Evolutionary conservation across 2,797 vertebrate genomes (phyloP), one percentile per base, ranked within the genome.

Genomic region (Pitangus sulphuratus): DNA sequence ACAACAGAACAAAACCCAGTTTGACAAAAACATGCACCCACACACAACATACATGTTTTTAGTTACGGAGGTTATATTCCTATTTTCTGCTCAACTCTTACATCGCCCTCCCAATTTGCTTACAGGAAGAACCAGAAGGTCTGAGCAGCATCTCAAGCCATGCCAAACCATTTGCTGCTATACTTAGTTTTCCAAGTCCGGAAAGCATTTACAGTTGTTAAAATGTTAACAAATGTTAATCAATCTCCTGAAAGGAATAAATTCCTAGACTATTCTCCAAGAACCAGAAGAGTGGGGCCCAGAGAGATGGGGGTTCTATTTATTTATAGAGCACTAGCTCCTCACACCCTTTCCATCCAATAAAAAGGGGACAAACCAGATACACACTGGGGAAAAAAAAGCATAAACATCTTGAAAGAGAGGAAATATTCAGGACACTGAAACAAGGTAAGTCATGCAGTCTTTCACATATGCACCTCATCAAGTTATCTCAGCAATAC

Each of bases 161-260:
- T 28, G 33, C 22, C 45, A 91, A 90, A 78, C 25, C 31, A 64
- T 78, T 85, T 71, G 61, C 60, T 87, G 17, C 40, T 80, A 50
- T 10, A 86, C 47, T 47, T 65, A 25, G 37, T 76, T 83, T 89
- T 93, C 42, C 35, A 83, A 74, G 69, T 40, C 53, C 53, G 12
- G 0, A 40, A 95, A 80, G 57, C 17, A 26, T 77, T 92, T 80
- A 74, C 60, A 87, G 16, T 33, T 56, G 47, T 74, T 85, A 91
- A 92, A 64, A 85, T 6, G 56, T 60, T 81, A 81, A 64, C 54
- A 93, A 88, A 78, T 37, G n/a, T 33, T 92, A 93, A 71, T 53
- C 35, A 42, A 6, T 45, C 69, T 75, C 44, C 65, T 50, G 25
- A 84, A 93, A 61, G 7, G 26, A 75, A 58, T 19, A 60, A 66